Percentiles rank a stretch among this genome's conserved stretches.
These are phyloP conservation scores for Pedetes capensis DNA, from an alignment of 2,113 vertebrate genomes.

Conservation along the genomic window DNA sequence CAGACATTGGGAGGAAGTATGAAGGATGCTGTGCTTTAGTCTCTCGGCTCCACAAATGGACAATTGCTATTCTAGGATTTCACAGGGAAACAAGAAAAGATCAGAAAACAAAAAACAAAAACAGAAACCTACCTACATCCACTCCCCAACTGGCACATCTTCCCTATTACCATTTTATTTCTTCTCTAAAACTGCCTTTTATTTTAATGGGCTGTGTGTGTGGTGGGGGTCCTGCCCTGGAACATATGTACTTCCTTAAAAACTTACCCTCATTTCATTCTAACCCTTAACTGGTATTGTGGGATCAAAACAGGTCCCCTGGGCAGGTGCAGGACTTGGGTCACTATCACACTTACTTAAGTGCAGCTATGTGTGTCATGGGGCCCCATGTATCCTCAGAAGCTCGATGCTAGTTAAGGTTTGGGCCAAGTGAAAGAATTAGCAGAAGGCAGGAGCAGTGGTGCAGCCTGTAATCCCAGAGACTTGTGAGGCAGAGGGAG, in stretches of 20 bases:
- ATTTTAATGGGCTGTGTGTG: background rate
- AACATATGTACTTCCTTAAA: background rate
- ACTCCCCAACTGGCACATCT: background rate
- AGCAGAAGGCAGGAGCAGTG: too few relatives aligned
- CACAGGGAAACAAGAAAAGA: background rate
- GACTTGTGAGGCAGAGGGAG: too few relatives aligned
- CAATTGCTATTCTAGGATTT: background rate
- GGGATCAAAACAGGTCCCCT: too few relatives aligned
- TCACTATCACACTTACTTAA: too few relatives aligned
- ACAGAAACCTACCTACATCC: background rate
- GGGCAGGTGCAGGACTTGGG: too few relatives aligned
- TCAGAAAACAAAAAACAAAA: background rate
- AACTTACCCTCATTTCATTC: background rate
- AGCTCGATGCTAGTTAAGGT: too few relatives aligned
- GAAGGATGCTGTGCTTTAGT: constrained; percentile 5
- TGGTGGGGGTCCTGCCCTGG: background rate
- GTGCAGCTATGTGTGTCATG: too few relatives aligned
- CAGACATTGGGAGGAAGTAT: constrained; percentile 14
- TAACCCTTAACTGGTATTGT: too few relatives aligned
- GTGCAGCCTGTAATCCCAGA: too few relatives aligned
- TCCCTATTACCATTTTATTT: background rate
- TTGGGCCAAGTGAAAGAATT: background rate
- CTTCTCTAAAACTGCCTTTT: background rate
- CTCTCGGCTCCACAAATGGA: background rate
- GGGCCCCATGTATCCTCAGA: too few relatives aligned